Evolutionary conservation across 2,797 vertebrate genomes (phyloP).

Genomic region (Lacerta bilineata): DNA sequence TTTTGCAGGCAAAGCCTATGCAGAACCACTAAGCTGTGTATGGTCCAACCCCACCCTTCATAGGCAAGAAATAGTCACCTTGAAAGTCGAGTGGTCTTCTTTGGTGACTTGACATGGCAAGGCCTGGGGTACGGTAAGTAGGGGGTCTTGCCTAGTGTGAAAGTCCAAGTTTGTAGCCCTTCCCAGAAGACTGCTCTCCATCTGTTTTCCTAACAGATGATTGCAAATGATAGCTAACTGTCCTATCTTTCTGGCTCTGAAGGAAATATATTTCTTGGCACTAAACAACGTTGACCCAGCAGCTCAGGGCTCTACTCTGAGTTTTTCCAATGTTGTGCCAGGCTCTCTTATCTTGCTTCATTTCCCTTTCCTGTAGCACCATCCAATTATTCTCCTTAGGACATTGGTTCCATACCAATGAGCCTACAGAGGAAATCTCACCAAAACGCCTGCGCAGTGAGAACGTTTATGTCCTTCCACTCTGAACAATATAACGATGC

Average conservation of each 20-base stretch:
- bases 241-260: not conserved
- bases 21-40: not conserved
- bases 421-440: constrained; percentile 26
- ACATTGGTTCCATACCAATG: constrained; percentile 46
- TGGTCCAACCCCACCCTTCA: no score
- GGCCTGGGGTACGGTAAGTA: no score
- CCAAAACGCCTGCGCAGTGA: not conserved
- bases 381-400: constrained; percentile 33
- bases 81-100: not conserved
- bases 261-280: not conserved
- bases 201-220: not conserved
- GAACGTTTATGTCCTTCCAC: constrained; percentile 2
- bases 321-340: not conserved
- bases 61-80: not conserved
- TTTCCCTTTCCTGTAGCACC: constrained; percentile 18
- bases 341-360: constrained; percentile 28
- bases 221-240: not conserved
- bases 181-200: no score
- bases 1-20: not conserved
- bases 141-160: not conserved
- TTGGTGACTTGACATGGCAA: not conserved
- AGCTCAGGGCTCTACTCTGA: not conserved
- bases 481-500: constrained; percentile 11
- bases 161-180: not conserved
- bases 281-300: not conserved